A percentile compares a stretch with the other conserved stretches of the same genome.
Conservation (phyloP, 2,888 invertebrate species). For the Meganola albula region DNA sequence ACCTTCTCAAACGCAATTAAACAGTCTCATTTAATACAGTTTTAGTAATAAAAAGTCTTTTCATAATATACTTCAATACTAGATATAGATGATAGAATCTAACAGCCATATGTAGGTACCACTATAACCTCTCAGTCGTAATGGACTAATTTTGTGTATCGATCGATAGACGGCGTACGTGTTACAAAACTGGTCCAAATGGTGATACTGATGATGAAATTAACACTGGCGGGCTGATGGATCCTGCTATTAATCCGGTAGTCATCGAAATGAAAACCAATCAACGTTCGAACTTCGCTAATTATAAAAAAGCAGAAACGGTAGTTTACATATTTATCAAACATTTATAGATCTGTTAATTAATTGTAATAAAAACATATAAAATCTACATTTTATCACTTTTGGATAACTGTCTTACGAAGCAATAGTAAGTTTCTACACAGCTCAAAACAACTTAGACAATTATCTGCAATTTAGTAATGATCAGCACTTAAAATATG, state of each 20-base stretch:
- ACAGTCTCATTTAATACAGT: no score
- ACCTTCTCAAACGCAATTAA: no score
- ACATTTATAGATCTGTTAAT: conserved; percentile 35
- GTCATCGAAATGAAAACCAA: conserved; percentile 30
- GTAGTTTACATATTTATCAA: conserved; percentile 34
- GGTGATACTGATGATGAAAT: conserved; percentile 16
- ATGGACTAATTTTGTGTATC: no score
- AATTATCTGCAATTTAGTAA: conserved; percentile 47
- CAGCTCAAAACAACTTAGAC: conserved; percentile 42
- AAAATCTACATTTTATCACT: conserved; percentile 44
- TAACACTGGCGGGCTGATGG: conserved; percentile 21
- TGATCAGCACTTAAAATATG: conserved; percentile 46
- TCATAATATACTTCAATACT: no score
- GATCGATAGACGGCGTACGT: no score
- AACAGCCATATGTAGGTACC: no score
- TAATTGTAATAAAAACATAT: conserved; percentile 39
- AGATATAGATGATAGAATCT: no score
- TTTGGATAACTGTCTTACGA: no score
- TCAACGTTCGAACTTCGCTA: conserved; percentile 25
- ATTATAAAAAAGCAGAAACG: conserved; percentile 34
- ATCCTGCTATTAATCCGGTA: conserved; percentile 26
- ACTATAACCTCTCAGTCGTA: no score
- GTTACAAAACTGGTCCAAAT: conserved; percentile 11
- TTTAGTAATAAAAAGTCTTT: no score
- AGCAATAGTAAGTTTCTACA: no score